phyloP scores from a whole-genome alignment of 2,797 vertebrate species.

The Enteromius fasciolatus region DNA sequence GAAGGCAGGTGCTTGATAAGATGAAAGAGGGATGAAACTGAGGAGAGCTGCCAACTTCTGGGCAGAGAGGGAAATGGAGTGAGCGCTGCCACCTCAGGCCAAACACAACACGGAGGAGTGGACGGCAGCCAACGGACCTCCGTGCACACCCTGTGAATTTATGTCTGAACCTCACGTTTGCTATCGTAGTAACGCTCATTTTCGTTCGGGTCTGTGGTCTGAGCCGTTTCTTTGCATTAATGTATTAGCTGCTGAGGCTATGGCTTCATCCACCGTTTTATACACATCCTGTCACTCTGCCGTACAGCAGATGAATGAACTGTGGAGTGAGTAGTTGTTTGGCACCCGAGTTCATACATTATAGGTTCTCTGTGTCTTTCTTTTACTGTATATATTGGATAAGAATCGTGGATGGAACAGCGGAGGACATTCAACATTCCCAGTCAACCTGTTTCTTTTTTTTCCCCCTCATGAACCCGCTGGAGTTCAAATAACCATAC shows the following conservation, averaged over 20 bases:
- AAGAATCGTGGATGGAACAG: constrained; percentile 42
- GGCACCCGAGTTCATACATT: constrained; percentile 15
- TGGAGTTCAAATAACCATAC: constrained; percentile 19
- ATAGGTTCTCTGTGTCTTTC: constrained; percentile 26
- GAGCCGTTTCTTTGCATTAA: constrained; percentile 50
- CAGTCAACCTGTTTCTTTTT: constrained; percentile 40
- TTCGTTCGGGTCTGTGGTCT: constrained; percentile 39
- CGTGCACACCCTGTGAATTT: constrained; percentile 49
- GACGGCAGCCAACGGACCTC: constrained; percentile 47
- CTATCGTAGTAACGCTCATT: constrained; percentile 29
- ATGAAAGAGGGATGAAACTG: constrained; percentile 57
- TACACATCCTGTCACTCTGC: constrained; percentile 44
- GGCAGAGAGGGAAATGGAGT: constrained; percentile 34
- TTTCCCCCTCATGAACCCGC: constrained; percentile 10
- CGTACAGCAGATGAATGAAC: constrained; percentile 36
- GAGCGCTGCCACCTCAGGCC: constrained; percentile 44
- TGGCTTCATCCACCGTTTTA: constrained; percentile 42
- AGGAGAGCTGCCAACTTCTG: constrained; percentile 43
- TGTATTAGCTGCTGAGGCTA: constrained; percentile 46
- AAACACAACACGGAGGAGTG: constrained; percentile 53
- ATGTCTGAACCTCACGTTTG: constrained; percentile 42
- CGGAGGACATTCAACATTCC: constrained; percentile 39
- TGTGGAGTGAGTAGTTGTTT: constrained; percentile 51
- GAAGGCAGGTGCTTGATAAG: constrained; percentile 60
- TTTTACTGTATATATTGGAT: constrained; percentile 49